Conservation (phyloP, 2,888 invertebrate genomes). For the Spicauda simplicius region DNA sequence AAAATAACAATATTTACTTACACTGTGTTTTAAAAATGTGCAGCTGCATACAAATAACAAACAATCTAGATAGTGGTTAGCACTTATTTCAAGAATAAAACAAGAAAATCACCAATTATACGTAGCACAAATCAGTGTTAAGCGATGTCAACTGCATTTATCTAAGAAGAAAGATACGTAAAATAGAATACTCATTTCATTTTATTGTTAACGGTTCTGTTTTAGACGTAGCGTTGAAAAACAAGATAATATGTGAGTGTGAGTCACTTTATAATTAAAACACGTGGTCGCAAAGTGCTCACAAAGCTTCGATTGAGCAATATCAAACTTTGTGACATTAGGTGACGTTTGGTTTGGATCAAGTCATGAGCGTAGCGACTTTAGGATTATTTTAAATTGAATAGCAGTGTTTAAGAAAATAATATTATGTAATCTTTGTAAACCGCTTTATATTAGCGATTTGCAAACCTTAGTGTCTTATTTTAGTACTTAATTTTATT, state of each 20-base stretch:
- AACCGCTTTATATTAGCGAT: too few species aligned
- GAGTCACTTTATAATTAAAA: conserved; percentile 46
- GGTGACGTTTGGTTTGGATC: conserved; percentile 7
- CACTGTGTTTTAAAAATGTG: too few species aligned
- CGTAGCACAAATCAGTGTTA: background rate
- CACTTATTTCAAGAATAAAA: too few species aligned
- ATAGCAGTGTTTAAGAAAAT: too few species aligned
- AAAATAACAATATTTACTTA: too few species aligned
- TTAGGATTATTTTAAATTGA: background rate
- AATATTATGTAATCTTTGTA: too few species aligned
- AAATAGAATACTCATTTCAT: background rate
- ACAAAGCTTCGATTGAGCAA: conserved; percentile 39
- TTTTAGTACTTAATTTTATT: too few species aligned
- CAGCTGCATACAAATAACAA: too few species aligned
- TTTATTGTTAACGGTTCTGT: background rate
- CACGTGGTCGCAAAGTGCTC: conserved; percentile 34
- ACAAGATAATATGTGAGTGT: background rate
- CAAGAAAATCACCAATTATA: too few species aligned
- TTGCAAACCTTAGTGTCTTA: too few species aligned
- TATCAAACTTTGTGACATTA: conserved; percentile 42
- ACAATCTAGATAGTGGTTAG: too few species aligned
- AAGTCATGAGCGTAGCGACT: conserved; percentile 21
- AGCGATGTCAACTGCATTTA: background rate
- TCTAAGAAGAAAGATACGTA: background rate
- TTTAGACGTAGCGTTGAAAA: background rate